These are phyloP conservation scores for Phocoena sinus DNA, from an alignment of 2,113 vertebrate species.

Conservation along the genomic window DNA sequence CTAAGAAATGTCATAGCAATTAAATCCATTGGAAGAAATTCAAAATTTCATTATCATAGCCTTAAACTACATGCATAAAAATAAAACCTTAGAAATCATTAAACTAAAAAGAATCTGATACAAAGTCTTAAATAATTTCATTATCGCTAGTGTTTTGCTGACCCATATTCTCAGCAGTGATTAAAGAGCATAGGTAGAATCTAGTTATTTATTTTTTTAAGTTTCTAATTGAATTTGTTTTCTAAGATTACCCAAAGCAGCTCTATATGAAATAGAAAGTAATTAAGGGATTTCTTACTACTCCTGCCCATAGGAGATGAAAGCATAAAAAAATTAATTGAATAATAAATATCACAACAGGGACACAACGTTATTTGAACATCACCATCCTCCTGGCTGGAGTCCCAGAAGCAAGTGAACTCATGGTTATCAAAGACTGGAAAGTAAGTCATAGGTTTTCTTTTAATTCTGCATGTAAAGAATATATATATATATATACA, in stretches of 20 bases:
- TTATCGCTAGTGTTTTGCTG: not conserved
- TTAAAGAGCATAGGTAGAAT: not conserved
- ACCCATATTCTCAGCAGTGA: not conserved
- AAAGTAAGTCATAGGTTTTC: not conserved
- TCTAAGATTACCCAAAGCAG: slow-evolving; percentile 18
- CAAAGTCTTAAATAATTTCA: not conserved
- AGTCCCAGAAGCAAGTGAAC: slow-evolving; percentile 38
- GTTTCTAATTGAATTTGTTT: slow-evolving; percentile 38
- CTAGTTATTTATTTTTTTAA: not conserved
- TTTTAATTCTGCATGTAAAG: not conserved
- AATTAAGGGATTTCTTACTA: slow-evolving; percentile 47
- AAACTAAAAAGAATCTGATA: not conserved
- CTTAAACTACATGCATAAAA: not conserved
- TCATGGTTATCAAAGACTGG: not conserved
- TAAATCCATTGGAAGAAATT: not conserved
- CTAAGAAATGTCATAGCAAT: not conserved
- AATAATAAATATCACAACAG: slow-evolving; percentile 54
- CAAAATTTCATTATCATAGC: not conserved
- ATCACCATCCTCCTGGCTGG: not conserved
- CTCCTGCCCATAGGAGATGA: slow-evolving; percentile 22
- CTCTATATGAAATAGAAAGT: slow-evolving; percentile 25
- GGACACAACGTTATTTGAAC: slow-evolving; percentile 15
- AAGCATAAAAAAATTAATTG: slow-evolving; percentile 59
- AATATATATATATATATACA: not conserved
- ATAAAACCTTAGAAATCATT: not conserved